These are phyloP conservation scores for Lophotriccus pileatus DNA, from an alignment of 2,797 vertebrate genomes.

Conservation along the genomic window DNA sequence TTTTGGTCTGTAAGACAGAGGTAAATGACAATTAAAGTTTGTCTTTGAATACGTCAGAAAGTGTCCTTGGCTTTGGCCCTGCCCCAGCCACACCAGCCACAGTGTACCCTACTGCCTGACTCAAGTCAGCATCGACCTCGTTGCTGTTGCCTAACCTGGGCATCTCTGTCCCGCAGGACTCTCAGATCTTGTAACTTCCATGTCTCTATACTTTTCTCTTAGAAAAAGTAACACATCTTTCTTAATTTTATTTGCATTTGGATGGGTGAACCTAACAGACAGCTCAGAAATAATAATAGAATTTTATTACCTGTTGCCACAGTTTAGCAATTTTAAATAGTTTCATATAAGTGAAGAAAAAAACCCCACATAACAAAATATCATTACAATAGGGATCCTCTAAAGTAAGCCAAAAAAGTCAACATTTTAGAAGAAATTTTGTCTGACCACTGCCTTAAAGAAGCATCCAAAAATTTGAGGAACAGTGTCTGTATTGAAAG, in stretches of 20 bases:
- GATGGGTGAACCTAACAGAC: neutral
- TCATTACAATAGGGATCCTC: neutral
- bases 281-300: neutral
- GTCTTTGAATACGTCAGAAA: neutral
- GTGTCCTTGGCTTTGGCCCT: neutral
- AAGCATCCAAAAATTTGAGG: neutral
- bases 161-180: accelerated
- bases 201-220: neutral
- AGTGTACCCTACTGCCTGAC: neutral
- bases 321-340: neutral
- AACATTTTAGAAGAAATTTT: neutral
- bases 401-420: neutral
- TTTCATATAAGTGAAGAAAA: neutral
- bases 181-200: neutral
- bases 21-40: neutral
- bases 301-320: neutral
- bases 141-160: neutral
- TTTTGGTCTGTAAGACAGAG: neutral
- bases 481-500: neutral
- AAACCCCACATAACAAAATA: accelerated
- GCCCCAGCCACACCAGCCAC: neutral
- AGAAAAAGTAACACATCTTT: neutral
- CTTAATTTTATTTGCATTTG: neutral
- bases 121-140: accelerated
- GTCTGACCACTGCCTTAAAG: neutral